A percentile compares a stretch with the other conserved stretches of the same genome.
phyloP scores from a whole-genome alignment of 2,888 invertebrate genomes.

The Acrobasis repandana region DNA sequence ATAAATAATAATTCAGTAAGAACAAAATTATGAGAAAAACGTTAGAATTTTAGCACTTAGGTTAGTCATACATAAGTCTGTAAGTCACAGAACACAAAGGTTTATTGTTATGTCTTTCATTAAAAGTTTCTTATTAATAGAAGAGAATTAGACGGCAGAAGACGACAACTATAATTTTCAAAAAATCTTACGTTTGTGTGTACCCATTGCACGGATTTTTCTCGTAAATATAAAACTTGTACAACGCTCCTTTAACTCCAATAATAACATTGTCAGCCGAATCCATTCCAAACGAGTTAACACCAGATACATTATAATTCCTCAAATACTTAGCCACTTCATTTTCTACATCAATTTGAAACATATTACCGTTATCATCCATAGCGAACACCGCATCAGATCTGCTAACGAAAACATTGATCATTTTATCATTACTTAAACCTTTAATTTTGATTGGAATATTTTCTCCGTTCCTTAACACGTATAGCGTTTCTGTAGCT shows the following conservation, averaged over 20 bases:
- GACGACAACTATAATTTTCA: neutral
- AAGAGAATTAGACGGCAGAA: no score
- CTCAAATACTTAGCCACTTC: constrained; percentile 60
- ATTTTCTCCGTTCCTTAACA: constrained; percentile 54
- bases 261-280: constrained; percentile 67
- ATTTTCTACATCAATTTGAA: constrained; percentile 56
- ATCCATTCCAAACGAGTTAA: constrained; percentile 72
- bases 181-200: neutral
- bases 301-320: constrained; percentile 57
- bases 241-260: constrained; percentile 61
- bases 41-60: no score
- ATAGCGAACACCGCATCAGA: constrained; percentile 69
- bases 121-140: no score
- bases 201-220: constrained; percentile 52
- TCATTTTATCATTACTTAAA: constrained; percentile 65
- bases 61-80: no score
- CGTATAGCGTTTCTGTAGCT: constrained; percentile 67
- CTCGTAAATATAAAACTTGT: constrained; percentile 63
- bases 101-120: no score
- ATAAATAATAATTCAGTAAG: no score
- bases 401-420: constrained; percentile 65
- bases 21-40: no score
- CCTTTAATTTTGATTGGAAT: constrained; percentile 70
- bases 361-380: constrained; percentile 71
- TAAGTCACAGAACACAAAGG: no score